Conservation (phyloP, 2,113 vertebrate species). For the Telmatochromis brachygnathus region DNA sequence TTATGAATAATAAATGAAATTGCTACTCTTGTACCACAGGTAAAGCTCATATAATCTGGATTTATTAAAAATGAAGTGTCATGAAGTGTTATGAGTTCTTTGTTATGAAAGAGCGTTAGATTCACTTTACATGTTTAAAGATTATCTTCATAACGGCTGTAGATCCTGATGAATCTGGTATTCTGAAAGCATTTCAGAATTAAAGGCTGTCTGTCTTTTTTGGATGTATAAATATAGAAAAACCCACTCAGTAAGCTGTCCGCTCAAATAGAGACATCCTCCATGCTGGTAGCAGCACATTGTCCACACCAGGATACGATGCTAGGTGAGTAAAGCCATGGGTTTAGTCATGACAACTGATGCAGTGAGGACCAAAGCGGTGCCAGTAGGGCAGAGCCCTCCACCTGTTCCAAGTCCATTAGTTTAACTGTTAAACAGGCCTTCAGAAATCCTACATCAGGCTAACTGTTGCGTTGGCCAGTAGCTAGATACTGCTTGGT, state of each 20-base stretch:
- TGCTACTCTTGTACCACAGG: not conserved
- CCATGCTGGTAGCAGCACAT: not conserved
- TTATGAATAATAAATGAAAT: not conserved
- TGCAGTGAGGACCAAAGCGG: not conserved
- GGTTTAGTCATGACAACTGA: not conserved
- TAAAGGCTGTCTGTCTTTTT: not conserved
- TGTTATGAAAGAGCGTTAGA: not conserved
- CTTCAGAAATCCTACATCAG: not conserved
- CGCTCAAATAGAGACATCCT: not conserved
- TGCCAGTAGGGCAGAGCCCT: not conserved
- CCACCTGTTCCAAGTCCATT: not conserved
- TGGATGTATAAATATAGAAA: not conserved
- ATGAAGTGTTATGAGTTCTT: not conserved
- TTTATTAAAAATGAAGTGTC: not conserved
- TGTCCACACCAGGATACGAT: not conserved
- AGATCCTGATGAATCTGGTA: not conserved
- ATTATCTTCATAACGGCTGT: not conserved
- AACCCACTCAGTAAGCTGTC: not conserved
- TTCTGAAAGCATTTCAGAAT: not conserved
- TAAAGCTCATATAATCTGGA: not conserved
- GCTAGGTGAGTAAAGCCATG: not conserved
- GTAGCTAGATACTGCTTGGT: not conserved
- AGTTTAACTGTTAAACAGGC: not conserved
- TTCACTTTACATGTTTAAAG: not conserved
- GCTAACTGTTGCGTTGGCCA: not conserved